Evolutionary conservation across 2,888 invertebrate species (phyloP).

Genomic region (Pheosia gnoma): DNA sequence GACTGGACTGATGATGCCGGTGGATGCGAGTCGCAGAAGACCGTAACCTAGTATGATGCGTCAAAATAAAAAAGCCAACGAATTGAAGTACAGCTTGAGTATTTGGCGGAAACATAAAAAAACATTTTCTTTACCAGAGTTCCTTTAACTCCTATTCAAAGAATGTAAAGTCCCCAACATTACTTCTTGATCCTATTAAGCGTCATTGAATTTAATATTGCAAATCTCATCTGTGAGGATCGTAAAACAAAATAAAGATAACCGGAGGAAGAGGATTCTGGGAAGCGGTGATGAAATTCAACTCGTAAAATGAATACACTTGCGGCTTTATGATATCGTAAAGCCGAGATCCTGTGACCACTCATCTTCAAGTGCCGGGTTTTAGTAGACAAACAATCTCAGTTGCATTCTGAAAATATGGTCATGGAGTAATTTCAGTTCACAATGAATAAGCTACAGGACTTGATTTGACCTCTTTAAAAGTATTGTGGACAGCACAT

Average conservation of each 20-base stretch:
- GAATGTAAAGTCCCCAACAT: slow-evolving; percentile 11
- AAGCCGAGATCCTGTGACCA: slow-evolving; percentile 49
- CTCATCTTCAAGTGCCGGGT: slow-evolving; percentile 16
- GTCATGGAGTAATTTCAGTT: too few species aligned
- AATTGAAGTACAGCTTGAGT: too few species aligned
- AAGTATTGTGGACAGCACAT: too few species aligned
- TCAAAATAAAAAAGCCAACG: too few species aligned
- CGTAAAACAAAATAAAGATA: slow-evolving; percentile 72
- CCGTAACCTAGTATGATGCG: too few species aligned
- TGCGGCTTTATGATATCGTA: slow-evolving; percentile 64
- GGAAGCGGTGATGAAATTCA: slow-evolving; percentile 69
- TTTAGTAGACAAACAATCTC: too few species aligned
- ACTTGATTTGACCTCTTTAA: too few species aligned
- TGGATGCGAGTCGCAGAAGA: too few species aligned
- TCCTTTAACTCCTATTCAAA: slow-evolving; percentile 23
- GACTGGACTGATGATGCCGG: too few species aligned
- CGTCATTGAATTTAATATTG: slow-evolving; percentile 53
- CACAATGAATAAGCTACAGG: too few species aligned
- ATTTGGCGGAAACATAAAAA: too few species aligned
- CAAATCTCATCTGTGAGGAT: slow-evolving; percentile 62
- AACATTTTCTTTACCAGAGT: background rate
- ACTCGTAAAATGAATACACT: slow-evolving; percentile 71
- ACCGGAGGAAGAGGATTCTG: slow-evolving; percentile 53
- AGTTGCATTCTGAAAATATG: too few species aligned
- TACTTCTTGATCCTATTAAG: slow-evolving; percentile 16